These are phyloP conservation scores for Acanthurus tractus DNA, from an alignment of 2,797 vertebrate genomes.

Conservation along the genomic window DNA sequence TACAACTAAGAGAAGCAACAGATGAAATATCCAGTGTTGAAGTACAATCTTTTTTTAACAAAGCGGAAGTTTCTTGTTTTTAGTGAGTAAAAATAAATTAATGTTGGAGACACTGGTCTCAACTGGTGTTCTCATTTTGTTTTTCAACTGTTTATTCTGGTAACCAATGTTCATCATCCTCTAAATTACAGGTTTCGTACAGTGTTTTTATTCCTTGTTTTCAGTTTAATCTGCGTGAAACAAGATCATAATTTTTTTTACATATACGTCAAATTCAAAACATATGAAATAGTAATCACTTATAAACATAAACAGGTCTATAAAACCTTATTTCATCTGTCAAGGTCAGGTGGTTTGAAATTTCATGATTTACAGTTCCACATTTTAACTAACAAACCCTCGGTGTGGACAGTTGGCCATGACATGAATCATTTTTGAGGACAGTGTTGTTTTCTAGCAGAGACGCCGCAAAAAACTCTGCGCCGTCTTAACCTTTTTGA, in stretches of 20 bases:
- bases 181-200: constrained; percentile 55
- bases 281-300: constrained; percentile 50
- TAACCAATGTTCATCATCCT: constrained; percentile 62
- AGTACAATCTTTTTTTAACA: background rate
- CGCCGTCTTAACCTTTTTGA: constrained; percentile 73
- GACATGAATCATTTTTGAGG: constrained; percentile 75
- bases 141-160: constrained; percentile 65
- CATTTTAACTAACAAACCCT: constrained; percentile 63
- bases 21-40: constrained; percentile 26
- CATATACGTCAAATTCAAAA: too few relatives aligned
- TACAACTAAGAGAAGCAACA: constrained; percentile 34
- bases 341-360: constrained; percentile 56
- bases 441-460: constrained; percentile 72
- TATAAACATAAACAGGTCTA: constrained; percentile 37
- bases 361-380: constrained; percentile 64
- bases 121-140: constrained; percentile 48
- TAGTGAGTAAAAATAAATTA: constrained; percentile 32
- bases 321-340: constrained; percentile 41
- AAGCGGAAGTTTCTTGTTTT: constrained; percentile 18
- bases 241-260: background rate
- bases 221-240: constrained; percentile 43
- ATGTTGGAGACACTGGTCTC: constrained; percentile 28
- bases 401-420: constrained; percentile 50
- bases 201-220: constrained; percentile 36
- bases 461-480: constrained; percentile 70